Conservation (phyloP, 2,888 invertebrate species). For the Alsophila aescularia region DNA sequence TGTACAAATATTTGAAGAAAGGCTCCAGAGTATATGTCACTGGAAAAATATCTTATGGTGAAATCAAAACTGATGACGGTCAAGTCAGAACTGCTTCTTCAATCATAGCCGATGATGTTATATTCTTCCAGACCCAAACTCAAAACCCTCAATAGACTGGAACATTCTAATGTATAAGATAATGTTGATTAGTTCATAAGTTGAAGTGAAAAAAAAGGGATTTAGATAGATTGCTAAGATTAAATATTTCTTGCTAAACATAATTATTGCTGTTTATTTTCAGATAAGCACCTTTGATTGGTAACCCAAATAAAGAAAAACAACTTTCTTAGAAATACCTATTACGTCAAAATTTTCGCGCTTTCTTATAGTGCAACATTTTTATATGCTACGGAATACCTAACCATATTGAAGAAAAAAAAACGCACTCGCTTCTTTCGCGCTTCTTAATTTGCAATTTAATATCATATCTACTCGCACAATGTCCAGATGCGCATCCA, state of each 20-base stretch:
- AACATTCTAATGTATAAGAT: slow-evolving; percentile 18
- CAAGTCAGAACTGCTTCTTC: slow-evolving; percentile 89
- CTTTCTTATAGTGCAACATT: too few species aligned
- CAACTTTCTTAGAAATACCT: too few species aligned
- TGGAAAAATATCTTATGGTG: slow-evolving; percentile 93
- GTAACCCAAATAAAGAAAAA: too few species aligned
- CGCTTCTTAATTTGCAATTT: too few species aligned
- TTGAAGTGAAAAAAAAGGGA: slow-evolving; percentile 12
- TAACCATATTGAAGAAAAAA: too few species aligned
- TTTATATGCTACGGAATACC: too few species aligned
- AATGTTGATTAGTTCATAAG: slow-evolving; percentile 47
- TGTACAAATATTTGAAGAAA: slow-evolving; percentile 91
- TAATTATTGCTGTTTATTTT: background rate
- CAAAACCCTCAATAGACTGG: slow-evolving; percentile 35
- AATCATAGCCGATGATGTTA: slow-evolving; percentile 93
- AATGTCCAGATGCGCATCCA: too few species aligned
- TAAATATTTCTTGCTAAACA: slow-evolving; percentile 6
- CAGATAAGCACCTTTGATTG: background rate
- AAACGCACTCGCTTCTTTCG: too few species aligned
- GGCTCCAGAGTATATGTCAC: slow-evolving; percentile 93
- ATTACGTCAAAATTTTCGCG: too few species aligned
- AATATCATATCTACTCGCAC: too few species aligned
- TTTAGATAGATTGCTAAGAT: slow-evolving; percentile 12
- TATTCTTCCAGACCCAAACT: slow-evolving; percentile 87
- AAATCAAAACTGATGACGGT: slow-evolving; percentile 91